Conservation (phyloP, 2,797 vertebrate species). For the Neomorphus geoffroyi region DNA sequence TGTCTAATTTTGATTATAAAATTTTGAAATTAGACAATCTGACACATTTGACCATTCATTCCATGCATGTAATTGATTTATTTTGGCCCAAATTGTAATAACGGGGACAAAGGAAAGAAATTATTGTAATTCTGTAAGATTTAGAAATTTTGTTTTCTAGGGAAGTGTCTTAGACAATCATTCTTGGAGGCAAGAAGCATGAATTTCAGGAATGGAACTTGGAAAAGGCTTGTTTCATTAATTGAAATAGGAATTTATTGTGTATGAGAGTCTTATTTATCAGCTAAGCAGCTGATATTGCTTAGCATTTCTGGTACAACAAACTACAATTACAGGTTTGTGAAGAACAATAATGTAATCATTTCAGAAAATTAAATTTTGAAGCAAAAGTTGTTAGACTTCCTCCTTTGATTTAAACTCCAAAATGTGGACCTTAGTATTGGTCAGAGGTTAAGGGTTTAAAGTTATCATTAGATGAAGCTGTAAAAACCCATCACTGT, state of each 20-base stretch:
- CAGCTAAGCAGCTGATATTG: background rate
- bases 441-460: background rate
- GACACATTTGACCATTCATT: background rate
- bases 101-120: background rate
- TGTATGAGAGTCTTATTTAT: background rate
- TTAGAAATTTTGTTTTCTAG: background rate
- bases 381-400: background rate
- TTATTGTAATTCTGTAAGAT: background rate
- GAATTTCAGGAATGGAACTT: background rate
- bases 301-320: background rate
- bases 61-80: background rate
- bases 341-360: background rate
- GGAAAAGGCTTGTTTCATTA: background rate
- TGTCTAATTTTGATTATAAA: background rate
- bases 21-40: background rate
- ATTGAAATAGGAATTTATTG: background rate
- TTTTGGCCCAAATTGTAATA: background rate
- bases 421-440: background rate
- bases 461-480: background rate
- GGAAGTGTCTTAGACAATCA: background rate
- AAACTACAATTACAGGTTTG: background rate
- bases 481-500: background rate
- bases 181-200: background rate
- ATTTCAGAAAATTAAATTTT: background rate
- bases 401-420: background rate